Base-by-base conservation (phyloP, 2,113 vertebrate genomes). In the Pangasianodon hypophthalmus region DNA sequence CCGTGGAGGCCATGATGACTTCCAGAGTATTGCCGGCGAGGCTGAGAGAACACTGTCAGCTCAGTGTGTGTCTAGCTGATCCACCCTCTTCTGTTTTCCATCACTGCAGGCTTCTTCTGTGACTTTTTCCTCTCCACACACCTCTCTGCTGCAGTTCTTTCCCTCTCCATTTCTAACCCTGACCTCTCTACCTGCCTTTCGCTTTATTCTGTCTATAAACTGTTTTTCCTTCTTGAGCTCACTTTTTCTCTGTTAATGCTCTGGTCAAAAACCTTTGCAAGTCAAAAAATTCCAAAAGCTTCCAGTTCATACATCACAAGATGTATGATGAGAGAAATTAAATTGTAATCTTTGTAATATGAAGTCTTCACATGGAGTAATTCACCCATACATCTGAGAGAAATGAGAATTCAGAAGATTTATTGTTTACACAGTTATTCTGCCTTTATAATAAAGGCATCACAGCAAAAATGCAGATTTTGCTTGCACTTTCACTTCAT, bases 31-130 rank as follows among this genome's bases (percentile, higher is more conserved):
- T 4, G 52, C 79, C 54, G 54, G 79, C 67, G 88, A 86, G 73
- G 73, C 41, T 67, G 83, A 89, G 84, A 80, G 56, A 50, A 89
- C 64, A 85, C 54, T 79, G 88, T 79, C 88, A 89, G 83, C 88
- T 79, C 83, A 89, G 69, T 84, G 88, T 87, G 90, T 87, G 88
- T 87, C 85, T 62, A 80, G 88, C 10, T 48, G 13, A 67, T 87
- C 85, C 85, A 48, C 85, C 69, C 90, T 87, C 41, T 77, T 54
- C 87, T 86, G 64, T 48, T 86, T 85, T 88, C 79, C 29, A 58
- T 88, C 82, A 84, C 88, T 41, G 16, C 69, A 48, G 52, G 16
- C 50, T 88, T 88, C 82, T 32, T 50, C 77, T 82, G 44, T 29
- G 14, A 48, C 29, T 41, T 67, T 88, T 84, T n/a, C 58, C 50